Evolutionary conservation across 2,797 vertebrate species (phyloP).

Genomic region (Molossus alvarezi): DNA sequence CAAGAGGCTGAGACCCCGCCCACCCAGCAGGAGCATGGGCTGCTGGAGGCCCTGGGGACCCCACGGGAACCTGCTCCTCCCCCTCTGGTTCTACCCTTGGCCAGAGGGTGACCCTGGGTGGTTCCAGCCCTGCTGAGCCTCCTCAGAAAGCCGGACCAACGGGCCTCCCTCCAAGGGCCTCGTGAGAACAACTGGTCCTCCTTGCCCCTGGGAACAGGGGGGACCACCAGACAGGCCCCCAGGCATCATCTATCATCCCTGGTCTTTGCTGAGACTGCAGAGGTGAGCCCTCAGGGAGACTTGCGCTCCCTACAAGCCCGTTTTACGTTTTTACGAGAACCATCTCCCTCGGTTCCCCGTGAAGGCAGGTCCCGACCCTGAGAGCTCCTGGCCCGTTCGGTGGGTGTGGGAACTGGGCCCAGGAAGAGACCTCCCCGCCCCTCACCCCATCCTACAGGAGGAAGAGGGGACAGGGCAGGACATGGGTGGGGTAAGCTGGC

Average conservation of each 20-base stretch:
- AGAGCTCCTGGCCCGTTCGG: neutral
- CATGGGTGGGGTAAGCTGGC: neutral
- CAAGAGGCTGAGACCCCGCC: neutral
- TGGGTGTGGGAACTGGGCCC: neutral
- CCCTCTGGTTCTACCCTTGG: neutral
- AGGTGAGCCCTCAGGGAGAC: neutral
- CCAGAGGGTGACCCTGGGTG: neutral
- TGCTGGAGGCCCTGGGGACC: neutral
- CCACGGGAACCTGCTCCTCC: neutral
- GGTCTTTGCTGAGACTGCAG: neutral
- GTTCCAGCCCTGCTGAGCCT: neutral
- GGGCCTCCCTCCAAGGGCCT: neutral
- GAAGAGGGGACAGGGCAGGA: no score
- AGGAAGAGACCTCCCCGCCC: neutral
- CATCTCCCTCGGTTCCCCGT: neutral
- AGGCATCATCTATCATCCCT: neutral
- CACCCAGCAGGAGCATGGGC: neutral
- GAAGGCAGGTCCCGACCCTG: no score
- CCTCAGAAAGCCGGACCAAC: neutral
- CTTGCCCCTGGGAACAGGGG: neutral
- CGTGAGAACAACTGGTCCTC: neutral
- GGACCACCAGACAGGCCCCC: neutral
- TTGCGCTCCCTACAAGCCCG: rapidly evolving
- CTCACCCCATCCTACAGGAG: neutral
- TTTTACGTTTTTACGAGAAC: neutral